phyloP scores from a whole-genome alignment of 2,797 vertebrate genomes.

The Phalanger gymnotis region DNA sequence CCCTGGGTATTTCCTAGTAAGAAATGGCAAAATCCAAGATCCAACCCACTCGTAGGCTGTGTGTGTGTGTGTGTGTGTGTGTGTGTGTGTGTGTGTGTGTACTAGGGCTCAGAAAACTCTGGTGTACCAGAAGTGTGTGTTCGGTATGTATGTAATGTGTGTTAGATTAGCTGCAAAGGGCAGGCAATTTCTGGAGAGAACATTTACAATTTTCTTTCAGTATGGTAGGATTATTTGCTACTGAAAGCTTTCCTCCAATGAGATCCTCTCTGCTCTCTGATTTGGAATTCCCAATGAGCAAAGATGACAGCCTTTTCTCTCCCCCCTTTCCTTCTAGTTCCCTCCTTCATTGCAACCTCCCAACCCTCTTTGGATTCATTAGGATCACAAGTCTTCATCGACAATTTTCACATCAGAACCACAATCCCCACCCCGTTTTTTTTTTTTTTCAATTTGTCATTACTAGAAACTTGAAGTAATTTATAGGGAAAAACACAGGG shows the following conservation, averaged over 20 bases:
- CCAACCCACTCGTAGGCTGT: constrained; percentile 18
- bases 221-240: constrained; percentile 83
- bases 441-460: fast-evolving
- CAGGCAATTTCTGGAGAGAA: constrained; percentile 82
- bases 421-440: constrained; percentile 12
- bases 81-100: background rate
- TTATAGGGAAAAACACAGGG: background rate
- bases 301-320: constrained; percentile 83
- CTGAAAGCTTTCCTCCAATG: constrained; percentile 85
- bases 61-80: background rate
- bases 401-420: constrained; percentile 72
- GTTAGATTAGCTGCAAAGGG: constrained; percentile 82
- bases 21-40: constrained; percentile 50
- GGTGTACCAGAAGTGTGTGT: background rate
- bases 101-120: background rate
- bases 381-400: constrained; percentile 73
- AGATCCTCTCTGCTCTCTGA: constrained; percentile 82
- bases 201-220: constrained; percentile 84
- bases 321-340: constrained; percentile 66
- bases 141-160: constrained; percentile 8
- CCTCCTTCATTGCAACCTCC: constrained; percentile 54
- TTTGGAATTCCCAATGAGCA: constrained; percentile 84
- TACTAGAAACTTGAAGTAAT: constrained; percentile 22
- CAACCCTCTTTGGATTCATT: constrained; percentile 42
- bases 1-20: constrained; percentile 35